phyloP scores from a whole-genome alignment of 2,888 invertebrate species.

The Antheraea yamamai region DNA sequence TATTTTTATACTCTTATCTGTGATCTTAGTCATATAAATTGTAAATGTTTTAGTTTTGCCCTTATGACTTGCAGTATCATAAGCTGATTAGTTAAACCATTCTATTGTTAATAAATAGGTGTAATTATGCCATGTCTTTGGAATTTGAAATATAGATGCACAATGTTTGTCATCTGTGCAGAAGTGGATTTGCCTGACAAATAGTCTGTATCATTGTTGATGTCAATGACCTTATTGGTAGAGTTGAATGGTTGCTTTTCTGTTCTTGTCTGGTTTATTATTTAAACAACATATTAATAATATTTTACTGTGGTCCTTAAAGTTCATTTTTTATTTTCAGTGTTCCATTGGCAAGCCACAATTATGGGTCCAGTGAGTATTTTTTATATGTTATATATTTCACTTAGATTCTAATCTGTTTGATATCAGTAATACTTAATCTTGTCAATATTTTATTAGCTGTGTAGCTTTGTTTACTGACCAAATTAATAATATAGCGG shows the following conservation, averaged over 20 bases:
- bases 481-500: too few species aligned
- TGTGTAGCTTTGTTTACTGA: too few species aligned
- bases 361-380: constrained; percentile 99
- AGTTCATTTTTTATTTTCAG: constrained; percentile 84
- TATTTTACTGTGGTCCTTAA: constrained; percentile 8
- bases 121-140: neutral
- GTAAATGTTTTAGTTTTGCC: neutral
- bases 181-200: neutral
- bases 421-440: neutral
- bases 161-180: neutral
- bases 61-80: neutral
- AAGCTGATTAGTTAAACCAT: neutral
- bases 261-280: constrained; percentile 24
- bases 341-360: constrained; percentile 99
- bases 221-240: constrained; percentile 47
- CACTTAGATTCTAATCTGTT: neutral
- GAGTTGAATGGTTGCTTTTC: constrained; percentile 28
- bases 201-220: constrained; percentile 25
- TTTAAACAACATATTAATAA: constrained; percentile 15
- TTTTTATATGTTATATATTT: neutral
- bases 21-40: neutral
- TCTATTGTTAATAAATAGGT: neutral
- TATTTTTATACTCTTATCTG: neutral
- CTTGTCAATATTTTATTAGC: neutral
- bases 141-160: neutral